phyloP scores from a whole-genome alignment of 2,888 invertebrate genomes.

The Mythimna lalbum region DNA sequence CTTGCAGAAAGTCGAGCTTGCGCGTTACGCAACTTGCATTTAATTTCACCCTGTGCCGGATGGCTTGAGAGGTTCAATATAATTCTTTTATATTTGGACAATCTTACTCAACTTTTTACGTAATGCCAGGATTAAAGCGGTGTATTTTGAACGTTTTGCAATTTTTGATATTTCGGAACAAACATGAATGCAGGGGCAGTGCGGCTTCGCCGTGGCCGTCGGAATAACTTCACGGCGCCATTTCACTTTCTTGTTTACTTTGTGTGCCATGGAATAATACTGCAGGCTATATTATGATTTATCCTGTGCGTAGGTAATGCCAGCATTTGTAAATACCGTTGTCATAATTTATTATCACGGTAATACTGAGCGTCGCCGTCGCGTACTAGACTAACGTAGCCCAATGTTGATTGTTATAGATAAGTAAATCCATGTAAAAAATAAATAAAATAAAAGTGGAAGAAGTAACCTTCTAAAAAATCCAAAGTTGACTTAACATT shows the following conservation, averaged over 20 bases:
- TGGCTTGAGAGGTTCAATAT: conserved; percentile 75
- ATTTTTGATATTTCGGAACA: conserved; percentile 83
- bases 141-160: conserved; percentile 83
- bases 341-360: conserved; percentile 57
- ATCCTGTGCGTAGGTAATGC: conserved; percentile 63
- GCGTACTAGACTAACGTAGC: conserved; percentile 33
- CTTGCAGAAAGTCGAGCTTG: conserved; percentile 73
- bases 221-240: conserved; percentile 70
- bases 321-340: conserved; percentile 59
- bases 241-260: conserved; percentile 79
- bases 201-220: conserved; percentile 67
- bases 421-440: not conserved
- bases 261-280: conserved; percentile 65
- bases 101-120: conserved; percentile 85
- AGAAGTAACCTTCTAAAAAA: conserved; percentile 27
- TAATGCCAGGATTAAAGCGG: conserved; percentile 85
- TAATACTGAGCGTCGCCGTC: conserved; percentile 42
- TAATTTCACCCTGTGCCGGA: conserved; percentile 79
- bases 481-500: conserved; percentile 45
- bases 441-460: conserved; percentile 1
- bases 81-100: conserved; percentile 82
- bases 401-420: conserved; percentile 1
- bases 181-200: conserved; percentile 75
- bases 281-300: conserved; percentile 68
- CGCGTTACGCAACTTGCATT: conserved; percentile 76